Conservation (phyloP, 30 jellyfish, hydroid and myxozoan species). For the Sanderia malayensis region DNA sequence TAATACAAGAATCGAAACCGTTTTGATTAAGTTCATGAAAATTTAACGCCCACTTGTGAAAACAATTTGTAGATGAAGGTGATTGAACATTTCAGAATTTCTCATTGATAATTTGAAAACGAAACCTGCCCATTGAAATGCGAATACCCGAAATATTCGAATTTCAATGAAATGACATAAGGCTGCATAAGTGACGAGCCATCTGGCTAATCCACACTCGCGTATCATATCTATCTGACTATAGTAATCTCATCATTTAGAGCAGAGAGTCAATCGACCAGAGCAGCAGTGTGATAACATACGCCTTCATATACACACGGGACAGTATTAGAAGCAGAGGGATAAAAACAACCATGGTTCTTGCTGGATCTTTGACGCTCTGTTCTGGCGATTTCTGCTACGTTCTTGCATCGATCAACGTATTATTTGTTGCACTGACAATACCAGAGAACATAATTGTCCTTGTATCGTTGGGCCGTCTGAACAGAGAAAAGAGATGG, state of each 20-base stretch:
- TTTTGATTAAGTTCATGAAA: too few species aligned
- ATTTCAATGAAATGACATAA: not conserved
- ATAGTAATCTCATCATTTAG: not conserved
- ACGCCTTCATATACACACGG: too few species aligned
- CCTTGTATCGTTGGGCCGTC: constrained; percentile 25
- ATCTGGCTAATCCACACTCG: not conserved
- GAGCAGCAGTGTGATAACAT: too few species aligned
- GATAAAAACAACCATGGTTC: not conserved
- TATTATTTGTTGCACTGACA: constrained; percentile 51
- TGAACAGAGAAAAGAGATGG: constrained; percentile 30
- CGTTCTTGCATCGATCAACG: constrained; percentile 39
- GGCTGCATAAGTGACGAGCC: not conserved
- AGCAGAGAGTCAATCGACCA: too few species aligned
- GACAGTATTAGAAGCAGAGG: too few species aligned
- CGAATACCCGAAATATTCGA: too few species aligned
- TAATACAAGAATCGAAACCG: too few species aligned
- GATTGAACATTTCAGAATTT: too few species aligned
- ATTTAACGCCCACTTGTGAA: too few species aligned
- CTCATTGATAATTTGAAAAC: too few species aligned
- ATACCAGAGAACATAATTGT: constrained; percentile 56
- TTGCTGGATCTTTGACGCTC: constrained; percentile 54
- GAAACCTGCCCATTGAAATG: too few species aligned
- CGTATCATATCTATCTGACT: not conserved
- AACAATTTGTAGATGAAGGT: too few species aligned
- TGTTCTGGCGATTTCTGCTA: constrained; percentile 59